Conservation (phyloP, 1,140 invertebrate genomes). For the Ostrea denselamellosa region DNA sequence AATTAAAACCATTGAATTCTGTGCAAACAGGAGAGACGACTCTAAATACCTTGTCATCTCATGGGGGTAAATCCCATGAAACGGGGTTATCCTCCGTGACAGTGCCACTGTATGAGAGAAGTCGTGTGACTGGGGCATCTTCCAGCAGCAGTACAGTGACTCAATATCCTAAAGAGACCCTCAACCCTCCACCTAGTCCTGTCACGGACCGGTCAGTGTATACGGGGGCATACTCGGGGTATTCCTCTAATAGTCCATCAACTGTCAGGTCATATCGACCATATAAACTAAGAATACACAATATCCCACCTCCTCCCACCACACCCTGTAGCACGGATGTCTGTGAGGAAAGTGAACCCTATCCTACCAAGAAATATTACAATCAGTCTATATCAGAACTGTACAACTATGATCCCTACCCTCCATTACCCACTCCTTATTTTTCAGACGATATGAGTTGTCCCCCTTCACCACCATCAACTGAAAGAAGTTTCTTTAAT, state of each 20-base stretch:
- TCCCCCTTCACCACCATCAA: conserved; percentile 89
- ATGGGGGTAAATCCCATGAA: conserved; percentile 65
- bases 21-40: conserved; percentile 58
- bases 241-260: conserved; percentile 74
- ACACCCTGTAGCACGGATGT: conserved; percentile 96
- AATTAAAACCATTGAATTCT: conserved; percentile 71
- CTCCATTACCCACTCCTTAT: conserved; percentile 90
- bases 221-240: conserved; percentile 69
- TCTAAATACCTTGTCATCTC: conserved; percentile 66
- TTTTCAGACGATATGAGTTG: conserved; percentile 84
- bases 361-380: conserved; percentile 67
- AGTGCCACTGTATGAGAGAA: conserved; percentile 83
- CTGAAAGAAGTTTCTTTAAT: conserved; percentile 83
- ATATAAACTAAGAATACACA: conserved; percentile 82
- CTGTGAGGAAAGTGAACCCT: conserved; percentile 86
- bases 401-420: conserved; percentile 85
- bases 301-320: conserved; percentile 93
- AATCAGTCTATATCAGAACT: conserved; percentile 77
- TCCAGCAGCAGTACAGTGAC: conserved; percentile 85
- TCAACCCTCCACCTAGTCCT: conserved; percentile 94
- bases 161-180: conserved; percentile 87
- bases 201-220: conserved; percentile 83
- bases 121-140: conserved; percentile 88
- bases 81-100: conserved; percentile 69
- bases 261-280: conserved; percentile 82